Conservation (phyloP, 2,797 vertebrate genomes). For the Tapirus indicus region DNA sequence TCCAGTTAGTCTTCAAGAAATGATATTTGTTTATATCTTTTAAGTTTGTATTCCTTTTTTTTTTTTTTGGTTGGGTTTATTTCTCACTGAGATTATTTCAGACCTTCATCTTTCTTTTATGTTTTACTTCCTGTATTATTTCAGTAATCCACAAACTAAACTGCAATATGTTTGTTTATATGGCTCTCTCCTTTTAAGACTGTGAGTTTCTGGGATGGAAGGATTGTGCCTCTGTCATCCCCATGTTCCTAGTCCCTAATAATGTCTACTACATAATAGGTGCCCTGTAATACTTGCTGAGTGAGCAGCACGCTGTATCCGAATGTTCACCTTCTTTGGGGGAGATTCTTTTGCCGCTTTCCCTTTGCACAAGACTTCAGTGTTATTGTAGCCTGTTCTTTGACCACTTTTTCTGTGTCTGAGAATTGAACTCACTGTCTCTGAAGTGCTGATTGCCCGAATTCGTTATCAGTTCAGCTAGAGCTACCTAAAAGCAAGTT, state of each 20-base stretch:
- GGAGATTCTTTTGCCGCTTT: not conserved
- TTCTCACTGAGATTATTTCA: not conserved
- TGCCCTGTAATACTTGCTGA: not conserved
- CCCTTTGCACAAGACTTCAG: not conserved
- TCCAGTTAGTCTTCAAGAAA: not conserved
- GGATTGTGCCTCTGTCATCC: not conserved
- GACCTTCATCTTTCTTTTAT: not conserved
- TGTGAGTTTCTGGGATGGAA: not conserved
- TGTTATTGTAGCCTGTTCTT: not conserved
- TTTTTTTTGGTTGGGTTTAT: not conserved
- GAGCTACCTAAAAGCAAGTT: constrained; percentile 63
- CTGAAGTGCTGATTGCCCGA: not conserved
- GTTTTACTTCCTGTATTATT: not conserved
- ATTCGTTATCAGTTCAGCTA: not conserved
- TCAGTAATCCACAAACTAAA: not conserved
- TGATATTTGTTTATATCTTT: not conserved
- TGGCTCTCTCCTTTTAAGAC: not conserved
- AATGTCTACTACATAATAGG: not conserved
- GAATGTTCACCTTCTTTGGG: not conserved
- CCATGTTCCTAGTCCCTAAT: not conserved
- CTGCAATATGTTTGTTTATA: not conserved
- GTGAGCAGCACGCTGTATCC: not conserved
- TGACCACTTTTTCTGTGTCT: not conserved
- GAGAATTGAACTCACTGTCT: constrained; percentile 12
- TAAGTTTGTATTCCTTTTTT: not conserved